These are phyloP conservation scores for Mycetomoellerius zeteki DNA, from an alignment of 1,140 invertebrate species.

Conservation along the genomic window DNA sequence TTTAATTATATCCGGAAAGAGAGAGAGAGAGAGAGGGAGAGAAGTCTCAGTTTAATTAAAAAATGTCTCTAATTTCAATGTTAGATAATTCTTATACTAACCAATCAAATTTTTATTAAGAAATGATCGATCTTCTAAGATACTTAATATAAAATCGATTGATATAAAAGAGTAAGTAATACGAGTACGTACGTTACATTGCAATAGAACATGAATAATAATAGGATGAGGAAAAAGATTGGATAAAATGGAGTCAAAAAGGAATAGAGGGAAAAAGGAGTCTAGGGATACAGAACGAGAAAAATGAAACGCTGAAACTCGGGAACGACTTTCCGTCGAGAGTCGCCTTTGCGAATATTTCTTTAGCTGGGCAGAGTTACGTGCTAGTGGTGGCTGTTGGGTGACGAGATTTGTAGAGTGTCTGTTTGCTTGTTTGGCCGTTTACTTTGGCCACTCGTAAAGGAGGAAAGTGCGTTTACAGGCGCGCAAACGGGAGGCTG, in stretches of 20 bases:
- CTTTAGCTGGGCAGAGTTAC: slow-evolving; percentile 61
- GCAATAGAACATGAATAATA: slow-evolving; percentile 14
- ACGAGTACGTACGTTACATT: not conserved
- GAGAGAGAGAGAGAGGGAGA: not conserved
- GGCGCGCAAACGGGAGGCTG: slow-evolving; percentile 2
- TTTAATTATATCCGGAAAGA: not conserved
- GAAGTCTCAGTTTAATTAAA: not conserved
- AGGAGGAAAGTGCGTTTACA: slow-evolving; percentile 51
- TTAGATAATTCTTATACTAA: not conserved
- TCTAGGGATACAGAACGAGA: slow-evolving; percentile 52
- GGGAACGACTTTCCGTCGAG: slow-evolving; percentile 46
- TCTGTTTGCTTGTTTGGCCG: slow-evolving; percentile 68
- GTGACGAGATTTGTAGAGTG: slow-evolving; percentile 66
- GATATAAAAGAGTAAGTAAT: not conserved
- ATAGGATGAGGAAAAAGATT: not conserved
- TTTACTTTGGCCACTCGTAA: slow-evolving; percentile 64
- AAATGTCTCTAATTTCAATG: not conserved
- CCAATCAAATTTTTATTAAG: not conserved
- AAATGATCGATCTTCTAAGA: not conserved
- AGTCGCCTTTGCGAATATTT: slow-evolving; percentile 64
- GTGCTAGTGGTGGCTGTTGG: slow-evolving; percentile 41
- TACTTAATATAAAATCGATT: not conserved
- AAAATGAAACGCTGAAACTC: slow-evolving; percentile 53
- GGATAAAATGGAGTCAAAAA: slow-evolving; percentile 11
- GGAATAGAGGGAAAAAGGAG: not conserved